Base-by-base conservation (phyloP, 2,888 invertebrate genomes). In the Eretmocerus hayati region DNA sequence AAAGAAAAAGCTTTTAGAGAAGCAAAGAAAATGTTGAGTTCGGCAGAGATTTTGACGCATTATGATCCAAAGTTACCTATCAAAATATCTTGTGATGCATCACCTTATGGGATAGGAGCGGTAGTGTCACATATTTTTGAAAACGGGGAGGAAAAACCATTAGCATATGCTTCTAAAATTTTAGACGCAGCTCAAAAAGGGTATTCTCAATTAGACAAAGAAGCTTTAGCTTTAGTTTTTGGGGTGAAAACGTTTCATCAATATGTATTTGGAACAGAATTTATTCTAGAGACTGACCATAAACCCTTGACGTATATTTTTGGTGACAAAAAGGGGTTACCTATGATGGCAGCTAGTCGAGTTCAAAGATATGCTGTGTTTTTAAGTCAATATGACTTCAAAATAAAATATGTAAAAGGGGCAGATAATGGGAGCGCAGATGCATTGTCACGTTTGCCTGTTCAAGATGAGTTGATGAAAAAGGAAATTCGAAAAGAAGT, bases 281-380 rank as follows among this genome's bases (percentile, higher is more conserved):
- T 66, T 39, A 59, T 55, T 0, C 47, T 71, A 3, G 16, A 61
- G 5, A 71, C 69, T 2, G 68, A 71, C 49, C 64, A 69, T 48
- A 60, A 67, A 46, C 69, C 73, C 1, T 52, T 73, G 13, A 56
- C 41, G 5, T 56, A 54, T 21, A 60, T 72, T 16, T 61, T 70
- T 41, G 46, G 50, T 1, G 21, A 41, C 6, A 54, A 50, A 59
- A 52, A 53, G 38, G 53, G 31, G 30, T 60, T 36, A 56, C 63
- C 46, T 20, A 54, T 30, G 36, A 52, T 63, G 48, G 60, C 60
- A 32, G 58, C 64, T 5, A 52, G 54, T 18, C 51, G 58, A 30
- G 56, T 61, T 48, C 61, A 56, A 43, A 44, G 56, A 40, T 66
- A 59, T 60, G 60, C 62, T 4, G 42, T 58, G 3, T 49, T 60